phyloP scores from a whole-genome alignment of 2,113 vertebrate species.

The Callospermophilus lateralis region DNA sequence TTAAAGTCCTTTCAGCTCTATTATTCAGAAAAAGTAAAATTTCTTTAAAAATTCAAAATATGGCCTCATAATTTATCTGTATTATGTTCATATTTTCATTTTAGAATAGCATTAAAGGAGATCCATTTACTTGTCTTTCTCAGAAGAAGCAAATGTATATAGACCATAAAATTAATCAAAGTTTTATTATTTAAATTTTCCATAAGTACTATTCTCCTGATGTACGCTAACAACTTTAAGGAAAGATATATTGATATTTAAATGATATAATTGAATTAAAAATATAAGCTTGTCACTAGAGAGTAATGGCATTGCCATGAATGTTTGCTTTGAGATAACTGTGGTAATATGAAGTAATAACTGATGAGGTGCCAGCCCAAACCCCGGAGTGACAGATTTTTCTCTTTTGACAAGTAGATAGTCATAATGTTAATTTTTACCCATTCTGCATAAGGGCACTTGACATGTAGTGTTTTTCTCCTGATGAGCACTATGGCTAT shows the following conservation, averaged over 20 bases:
- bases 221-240: not conserved
- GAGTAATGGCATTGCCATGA: not conserved
- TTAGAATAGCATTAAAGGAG: not conserved
- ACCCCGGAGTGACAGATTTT: not conserved
- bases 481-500: not conserved
- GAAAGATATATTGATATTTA: not conserved
- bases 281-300: not conserved
- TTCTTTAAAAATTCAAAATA: not conserved
- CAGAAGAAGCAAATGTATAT: not conserved
- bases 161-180: not conserved
- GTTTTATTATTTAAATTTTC: slow-evolving; percentile 16
- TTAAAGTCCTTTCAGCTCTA: not conserved
- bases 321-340: not conserved
- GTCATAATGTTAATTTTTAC: not conserved
- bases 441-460: not conserved
- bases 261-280: not conserved
- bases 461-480: not conserved
- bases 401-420: not conserved
- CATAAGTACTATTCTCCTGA: not conserved
- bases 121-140: not conserved
- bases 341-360: not conserved
- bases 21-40: slow-evolving; percentile 10
- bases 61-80: not conserved
- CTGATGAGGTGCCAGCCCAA: not conserved
- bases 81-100: not conserved